phyloP scores from a whole-genome alignment of 2,888 invertebrate species.

The Coelinius sp. region DNA sequence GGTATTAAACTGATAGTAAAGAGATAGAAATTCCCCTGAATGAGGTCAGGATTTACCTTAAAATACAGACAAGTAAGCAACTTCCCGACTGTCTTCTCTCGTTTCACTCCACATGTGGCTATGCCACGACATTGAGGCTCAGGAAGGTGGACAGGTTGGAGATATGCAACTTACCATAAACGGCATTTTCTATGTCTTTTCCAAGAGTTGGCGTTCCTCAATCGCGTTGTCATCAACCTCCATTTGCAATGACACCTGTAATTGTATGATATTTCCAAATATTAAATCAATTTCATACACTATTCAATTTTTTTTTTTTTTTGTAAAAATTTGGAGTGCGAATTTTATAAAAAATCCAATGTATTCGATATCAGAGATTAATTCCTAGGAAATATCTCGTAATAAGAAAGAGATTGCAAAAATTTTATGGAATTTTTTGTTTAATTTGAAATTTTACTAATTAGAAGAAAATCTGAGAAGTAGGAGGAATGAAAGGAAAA shows the following conservation, averaged over 20 bases:
- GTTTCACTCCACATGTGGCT: slow-evolving; percentile 21
- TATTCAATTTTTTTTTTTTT: no score
- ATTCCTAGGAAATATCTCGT: no score
- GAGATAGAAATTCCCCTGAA: not conserved
- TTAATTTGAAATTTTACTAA: no score
- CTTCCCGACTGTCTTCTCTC: slow-evolving; percentile 13
- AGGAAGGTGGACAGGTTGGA: slow-evolving; percentile 20
- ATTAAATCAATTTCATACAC: no score
- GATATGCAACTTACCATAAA: slow-evolving; percentile 20
- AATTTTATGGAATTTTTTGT: no score
- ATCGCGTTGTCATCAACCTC: slow-evolving; percentile 21
- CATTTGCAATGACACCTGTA: not conserved
- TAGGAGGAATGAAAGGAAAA: no score
- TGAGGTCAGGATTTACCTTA: slow-evolving; percentile 18
- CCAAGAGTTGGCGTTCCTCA: slow-evolving; percentile 6
- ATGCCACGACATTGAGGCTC: not conserved
- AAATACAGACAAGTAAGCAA: not conserved
- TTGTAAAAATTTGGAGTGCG: no score
- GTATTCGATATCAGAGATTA: no score
- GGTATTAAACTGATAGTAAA: not conserved
- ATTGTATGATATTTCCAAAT: not conserved
- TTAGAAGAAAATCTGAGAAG: no score
- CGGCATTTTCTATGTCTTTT: not conserved
- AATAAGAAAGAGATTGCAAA: no score
- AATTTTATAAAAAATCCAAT: no score